Percentiles rank a stretch among this genome's conserved stretches.
phyloP scores from a whole-genome alignment of 2,888 invertebrate genomes.

The Tillus elongatus region DNA sequence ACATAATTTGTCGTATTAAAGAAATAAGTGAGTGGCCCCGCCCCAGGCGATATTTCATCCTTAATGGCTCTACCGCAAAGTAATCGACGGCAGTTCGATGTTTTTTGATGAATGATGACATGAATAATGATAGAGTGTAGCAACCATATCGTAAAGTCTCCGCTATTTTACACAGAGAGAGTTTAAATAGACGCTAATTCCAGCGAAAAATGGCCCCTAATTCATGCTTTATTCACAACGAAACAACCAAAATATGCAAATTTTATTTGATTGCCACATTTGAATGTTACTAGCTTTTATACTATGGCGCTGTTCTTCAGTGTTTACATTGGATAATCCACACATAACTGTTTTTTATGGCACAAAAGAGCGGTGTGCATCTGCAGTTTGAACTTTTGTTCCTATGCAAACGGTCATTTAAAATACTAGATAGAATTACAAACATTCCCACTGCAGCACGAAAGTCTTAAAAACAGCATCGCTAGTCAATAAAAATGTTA shows the following conservation, averaged over 20 bases:
- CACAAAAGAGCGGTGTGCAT: too few relatives aligned
- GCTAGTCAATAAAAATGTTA: too few relatives aligned
- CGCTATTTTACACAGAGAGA: constrained; percentile 26
- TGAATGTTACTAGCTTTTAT: too few relatives aligned
- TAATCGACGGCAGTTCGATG: constrained; percentile 32
- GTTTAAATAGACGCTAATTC: constrained; percentile 25
- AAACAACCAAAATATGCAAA: not conserved
- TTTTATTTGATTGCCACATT: constrained; percentile 8
- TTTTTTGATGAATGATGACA: constrained; percentile 36
- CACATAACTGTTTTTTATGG: too few relatives aligned
- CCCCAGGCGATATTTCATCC: not conserved
- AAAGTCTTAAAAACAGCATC: too few relatives aligned
- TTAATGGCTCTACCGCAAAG: constrained; percentile 27
- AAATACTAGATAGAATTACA: too few relatives aligned
- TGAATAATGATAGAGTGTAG: constrained; percentile 33
- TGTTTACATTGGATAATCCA: too few relatives aligned
- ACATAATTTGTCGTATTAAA: constrained; percentile 3
- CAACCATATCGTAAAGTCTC: constrained; percentile 17
- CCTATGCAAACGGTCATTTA: too few relatives aligned
- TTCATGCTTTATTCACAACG: constrained; percentile 1
- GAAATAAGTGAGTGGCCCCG: not conserved
- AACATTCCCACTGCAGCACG: too few relatives aligned
- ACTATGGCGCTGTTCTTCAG: too few relatives aligned
- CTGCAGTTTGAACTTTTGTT: too few relatives aligned
- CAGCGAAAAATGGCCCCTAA: constrained; percentile 2